Evolutionary conservation across 2,113 vertebrate genomes (phyloP), one percentile per base, ranked within the genome.

Genomic region (Ctenodactylus gundi): DNA sequence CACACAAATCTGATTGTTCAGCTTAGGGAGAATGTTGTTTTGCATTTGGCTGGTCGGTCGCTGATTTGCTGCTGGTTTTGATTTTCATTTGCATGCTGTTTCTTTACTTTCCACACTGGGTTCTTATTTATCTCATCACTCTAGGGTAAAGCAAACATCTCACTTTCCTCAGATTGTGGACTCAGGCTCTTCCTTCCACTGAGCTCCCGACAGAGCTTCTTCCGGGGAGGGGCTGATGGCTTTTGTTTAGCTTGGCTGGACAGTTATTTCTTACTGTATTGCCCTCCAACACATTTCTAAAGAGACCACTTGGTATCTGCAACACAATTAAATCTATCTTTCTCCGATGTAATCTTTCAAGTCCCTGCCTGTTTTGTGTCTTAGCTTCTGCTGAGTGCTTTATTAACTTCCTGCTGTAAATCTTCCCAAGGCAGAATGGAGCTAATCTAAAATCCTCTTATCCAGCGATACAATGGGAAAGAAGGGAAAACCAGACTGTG

Each of bases 361-460:
- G 70, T 92, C 21, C 86, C 81, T 96, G 81, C 44, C 84, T n/a
- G 27, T 93, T 96, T 95, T 87, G 68, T 95, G 60, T 29, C 49
- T 96, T 95, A 95, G 67, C 9, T 93, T 93, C 80, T 95, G 36
- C 82, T 75, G 65, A 97, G 91, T 93, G 84, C 85, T 96, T 96
- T 96, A 96, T 97, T 97, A 97, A 96, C 72, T 96, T 94, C 81
- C 96, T 76, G 91, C 96, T 95, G 36, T 96, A 95, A 97, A 97
- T 94, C 94, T 96, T 88, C 91, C 77, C 83, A 80, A 95, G 87
- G 57, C 51, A 95, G 90, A 96, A 83, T 86, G n/a, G 27, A 96
- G 95, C 97, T 96, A 65, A 96, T 93, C 96, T 96, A 97, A 97
- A 95, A 85, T 96, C 88, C 57, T 76, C 68, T 96, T 91, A 58